A percentile compares a stretch with the other conserved stretches of the same genome.
Evolutionary conservation across 2,888 invertebrate genomes (phyloP).

Genomic region (Drosophila mayaguana): DNA sequence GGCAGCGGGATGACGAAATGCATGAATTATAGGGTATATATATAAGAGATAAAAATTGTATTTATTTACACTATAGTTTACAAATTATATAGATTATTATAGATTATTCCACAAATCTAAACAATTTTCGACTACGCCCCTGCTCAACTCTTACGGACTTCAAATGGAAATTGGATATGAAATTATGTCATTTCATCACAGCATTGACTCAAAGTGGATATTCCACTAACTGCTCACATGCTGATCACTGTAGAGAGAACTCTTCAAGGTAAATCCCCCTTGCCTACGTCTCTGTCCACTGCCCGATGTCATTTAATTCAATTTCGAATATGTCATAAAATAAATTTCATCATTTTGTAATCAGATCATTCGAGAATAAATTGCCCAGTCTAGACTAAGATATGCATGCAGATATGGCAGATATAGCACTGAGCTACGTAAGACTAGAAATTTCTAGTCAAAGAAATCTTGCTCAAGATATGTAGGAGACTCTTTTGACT

Average conservation of each 20-base stretch:
- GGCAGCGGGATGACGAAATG: not conserved
- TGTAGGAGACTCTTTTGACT: not conserved
- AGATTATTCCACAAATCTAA: no score
- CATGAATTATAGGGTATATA: not conserved
- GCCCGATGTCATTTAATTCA: not conserved
- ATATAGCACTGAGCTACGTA: not conserved
- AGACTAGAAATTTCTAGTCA: not conserved
- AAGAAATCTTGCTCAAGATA: not conserved
- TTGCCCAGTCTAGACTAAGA: not conserved
- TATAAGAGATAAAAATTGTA: not conserved
- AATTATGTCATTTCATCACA: constrained; percentile 4
- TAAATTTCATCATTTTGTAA: not conserved
- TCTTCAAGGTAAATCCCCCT: not conserved
- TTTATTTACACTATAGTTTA: not conserved
- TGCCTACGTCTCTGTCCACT: not conserved
- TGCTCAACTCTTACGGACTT: not conserved
- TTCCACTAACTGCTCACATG: not conserved
- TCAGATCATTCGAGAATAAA: not conserved
- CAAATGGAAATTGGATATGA: not conserved
- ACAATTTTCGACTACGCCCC: not conserved
- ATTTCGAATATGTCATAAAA: not conserved
- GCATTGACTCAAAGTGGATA: not conserved
- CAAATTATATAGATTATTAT: no score
- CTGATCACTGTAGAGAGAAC: not conserved
- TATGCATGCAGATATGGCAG: not conserved